phyloP scores from a whole-genome alignment of 2,113 vertebrate genomes.

The Nansenia antarctica region DNA sequence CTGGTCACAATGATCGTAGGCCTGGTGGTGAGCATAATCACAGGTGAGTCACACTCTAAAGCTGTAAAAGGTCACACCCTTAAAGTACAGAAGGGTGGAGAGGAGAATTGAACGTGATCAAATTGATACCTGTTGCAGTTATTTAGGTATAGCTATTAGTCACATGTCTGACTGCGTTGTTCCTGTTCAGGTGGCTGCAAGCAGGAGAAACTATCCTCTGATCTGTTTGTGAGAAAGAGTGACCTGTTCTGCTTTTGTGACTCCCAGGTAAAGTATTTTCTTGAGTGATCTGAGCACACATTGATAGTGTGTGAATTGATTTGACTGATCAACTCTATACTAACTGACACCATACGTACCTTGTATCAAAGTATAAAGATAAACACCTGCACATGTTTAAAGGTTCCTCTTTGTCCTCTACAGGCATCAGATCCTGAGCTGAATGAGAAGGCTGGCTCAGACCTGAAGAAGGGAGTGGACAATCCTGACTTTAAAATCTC shows the following conservation, averaged over 20 bases:
- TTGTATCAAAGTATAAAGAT: too few relatives aligned
- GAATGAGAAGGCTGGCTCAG: constrained; percentile 41
- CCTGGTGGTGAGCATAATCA: too few relatives aligned
- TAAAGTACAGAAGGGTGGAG: too few relatives aligned
- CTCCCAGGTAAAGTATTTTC: constrained; percentile 58
- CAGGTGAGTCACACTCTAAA: too few relatives aligned
- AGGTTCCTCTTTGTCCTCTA: neutral
- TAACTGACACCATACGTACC: too few relatives aligned
- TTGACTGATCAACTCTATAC: too few relatives aligned
- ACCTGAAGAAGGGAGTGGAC: constrained; percentile 41
- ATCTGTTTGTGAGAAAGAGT: constrained; percentile 68
- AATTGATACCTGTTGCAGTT: neutral
- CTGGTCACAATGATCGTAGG: too few relatives aligned
- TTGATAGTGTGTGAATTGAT: too few relatives aligned
- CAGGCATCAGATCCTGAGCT: constrained; percentile 48
- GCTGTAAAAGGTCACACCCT: too few relatives aligned
- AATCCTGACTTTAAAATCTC: constrained; percentile 50
- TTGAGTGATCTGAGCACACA: too few relatives aligned
- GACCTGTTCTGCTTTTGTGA: constrained; percentile 69
- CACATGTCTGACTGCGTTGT: neutral
- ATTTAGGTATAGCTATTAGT: too few relatives aligned
- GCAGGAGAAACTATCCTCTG: constrained; percentile 53
- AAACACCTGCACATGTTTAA: neutral
- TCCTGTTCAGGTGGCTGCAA: constrained; percentile 72
- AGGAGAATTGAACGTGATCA: too few relatives aligned